Evolutionary conservation across 2,888 invertebrate genomes (phyloP).

Genomic region (Cancer borealis): DNA sequence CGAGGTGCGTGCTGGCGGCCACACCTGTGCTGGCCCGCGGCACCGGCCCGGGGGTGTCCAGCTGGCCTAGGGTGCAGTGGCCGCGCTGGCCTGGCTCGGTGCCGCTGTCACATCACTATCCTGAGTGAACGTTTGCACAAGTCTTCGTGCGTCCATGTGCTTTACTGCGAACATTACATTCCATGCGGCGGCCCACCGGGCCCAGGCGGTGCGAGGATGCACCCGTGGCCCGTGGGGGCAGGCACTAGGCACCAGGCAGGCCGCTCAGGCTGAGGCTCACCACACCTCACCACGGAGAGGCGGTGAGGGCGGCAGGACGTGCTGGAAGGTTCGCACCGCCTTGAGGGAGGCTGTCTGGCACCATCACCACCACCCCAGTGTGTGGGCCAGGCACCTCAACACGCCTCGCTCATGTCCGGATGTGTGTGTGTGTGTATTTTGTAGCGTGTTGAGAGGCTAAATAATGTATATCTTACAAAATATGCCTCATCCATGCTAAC

Average conservation of each 20-base stretch:
- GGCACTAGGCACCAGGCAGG: neutral
- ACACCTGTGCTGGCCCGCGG: slow-evolving; percentile 12
- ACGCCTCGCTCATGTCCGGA: neutral
- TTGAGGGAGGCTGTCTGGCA: neutral
- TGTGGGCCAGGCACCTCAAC: neutral
- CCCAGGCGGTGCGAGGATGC: neutral
- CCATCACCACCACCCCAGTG: neutral
- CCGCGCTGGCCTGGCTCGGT: neutral
- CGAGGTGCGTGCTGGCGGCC: neutral
- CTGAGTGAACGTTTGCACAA: slow-evolving; percentile 24
- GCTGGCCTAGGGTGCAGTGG: neutral
- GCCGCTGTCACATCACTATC: neutral
- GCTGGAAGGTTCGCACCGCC: neutral
- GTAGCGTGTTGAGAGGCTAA: neutral
- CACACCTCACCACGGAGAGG: neutral
- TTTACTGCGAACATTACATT: neutral
- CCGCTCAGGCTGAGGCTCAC: too few relatives aligned
- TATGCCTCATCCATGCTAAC: neutral
- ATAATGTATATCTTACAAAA: neutral
- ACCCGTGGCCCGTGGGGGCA: neutral
- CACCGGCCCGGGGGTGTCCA: neutral
- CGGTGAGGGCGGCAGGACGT: too few relatives aligned
- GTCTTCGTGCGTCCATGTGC: slow-evolving; percentile 31
- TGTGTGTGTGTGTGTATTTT: slow-evolving; percentile 39
- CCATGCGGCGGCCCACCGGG: neutral